Evolutionary conservation across 2,797 vertebrate species (phyloP).

Genomic region (Argyrosomus regius): DNA sequence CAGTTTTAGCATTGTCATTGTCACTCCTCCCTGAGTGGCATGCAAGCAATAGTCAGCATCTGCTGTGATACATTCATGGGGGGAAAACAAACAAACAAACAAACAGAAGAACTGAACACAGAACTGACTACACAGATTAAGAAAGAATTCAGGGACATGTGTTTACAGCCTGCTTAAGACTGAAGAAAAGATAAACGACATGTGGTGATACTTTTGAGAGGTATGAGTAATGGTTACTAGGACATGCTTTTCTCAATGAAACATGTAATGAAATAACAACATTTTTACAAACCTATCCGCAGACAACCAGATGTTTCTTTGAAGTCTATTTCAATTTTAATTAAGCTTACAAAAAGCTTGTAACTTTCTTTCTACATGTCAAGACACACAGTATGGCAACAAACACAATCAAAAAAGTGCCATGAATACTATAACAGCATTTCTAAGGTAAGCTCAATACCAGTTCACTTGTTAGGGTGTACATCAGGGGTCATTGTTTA

Average conservation of each 20-base stretch:
- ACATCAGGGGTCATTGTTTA: too few relatives aligned
- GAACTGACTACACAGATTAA: neutral
- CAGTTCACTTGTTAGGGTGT: neutral
- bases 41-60: constrained; percentile 3
- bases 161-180: neutral
- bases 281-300: neutral
- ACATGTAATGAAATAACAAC: neutral
- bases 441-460: neutral
- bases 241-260: constrained; percentile 11
- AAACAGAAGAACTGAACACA: neutral
- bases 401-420: neutral
- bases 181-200: neutral
- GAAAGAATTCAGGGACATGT: neutral
- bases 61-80: neutral
- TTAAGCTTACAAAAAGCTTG: neutral
- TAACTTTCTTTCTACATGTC: neutral
- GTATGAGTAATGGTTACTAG: neutral
- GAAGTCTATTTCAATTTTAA: constrained; percentile 10
- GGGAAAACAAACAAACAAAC: neutral
- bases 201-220: neutral
- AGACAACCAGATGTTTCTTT: constrained; percentile 6
- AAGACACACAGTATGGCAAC: neutral
- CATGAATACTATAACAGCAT: neutral
- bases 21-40: neutral
- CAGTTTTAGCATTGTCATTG: neutral